Evolutionary conservation across 2,888 invertebrate genomes (phyloP).

Genomic region (Aromia moschata): DNA sequence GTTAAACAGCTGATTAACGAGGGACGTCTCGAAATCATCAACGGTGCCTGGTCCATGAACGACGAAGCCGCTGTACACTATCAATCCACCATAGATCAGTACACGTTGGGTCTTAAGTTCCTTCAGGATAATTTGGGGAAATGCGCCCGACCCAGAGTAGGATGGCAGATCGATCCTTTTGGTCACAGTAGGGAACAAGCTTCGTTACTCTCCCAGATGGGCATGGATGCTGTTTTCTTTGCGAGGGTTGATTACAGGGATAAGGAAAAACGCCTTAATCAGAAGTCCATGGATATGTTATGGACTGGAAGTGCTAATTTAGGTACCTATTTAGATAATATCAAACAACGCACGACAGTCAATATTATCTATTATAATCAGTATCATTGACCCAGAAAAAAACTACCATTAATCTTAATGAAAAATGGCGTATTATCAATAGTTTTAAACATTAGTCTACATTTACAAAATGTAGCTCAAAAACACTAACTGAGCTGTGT

Average conservation of each 20-base stretch:
- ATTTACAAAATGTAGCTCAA: too few relatives aligned
- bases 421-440: too few relatives aligned
- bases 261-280: constrained; percentile 66
- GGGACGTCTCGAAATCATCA: constrained; percentile 70
- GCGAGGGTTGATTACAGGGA: constrained; percentile 76
- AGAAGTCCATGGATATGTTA: constrained; percentile 74
- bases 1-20: constrained; percentile 70
- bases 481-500: too few relatives aligned
- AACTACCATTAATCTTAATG: not conserved
- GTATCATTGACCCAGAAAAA: not conserved
- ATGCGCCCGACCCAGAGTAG: constrained; percentile 79
- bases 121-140: constrained; percentile 71
- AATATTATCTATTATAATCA: not conserved
- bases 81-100: constrained; percentile 76
- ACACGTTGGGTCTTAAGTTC: constrained; percentile 73
- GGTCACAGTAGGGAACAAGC: constrained; percentile 80
- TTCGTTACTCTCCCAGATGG: constrained; percentile 72
- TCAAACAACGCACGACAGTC: not conserved
- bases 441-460: too few relatives aligned
- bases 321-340: constrained; percentile 62
- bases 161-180: constrained; percentile 90
- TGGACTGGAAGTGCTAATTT: constrained; percentile 72
- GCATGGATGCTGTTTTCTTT: constrained; percentile 78
- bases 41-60: constrained; percentile 72
- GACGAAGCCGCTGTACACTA: constrained; percentile 75